Conservation (phyloP, 2,888 invertebrate species). For the Stenodema calcarata region DNA sequence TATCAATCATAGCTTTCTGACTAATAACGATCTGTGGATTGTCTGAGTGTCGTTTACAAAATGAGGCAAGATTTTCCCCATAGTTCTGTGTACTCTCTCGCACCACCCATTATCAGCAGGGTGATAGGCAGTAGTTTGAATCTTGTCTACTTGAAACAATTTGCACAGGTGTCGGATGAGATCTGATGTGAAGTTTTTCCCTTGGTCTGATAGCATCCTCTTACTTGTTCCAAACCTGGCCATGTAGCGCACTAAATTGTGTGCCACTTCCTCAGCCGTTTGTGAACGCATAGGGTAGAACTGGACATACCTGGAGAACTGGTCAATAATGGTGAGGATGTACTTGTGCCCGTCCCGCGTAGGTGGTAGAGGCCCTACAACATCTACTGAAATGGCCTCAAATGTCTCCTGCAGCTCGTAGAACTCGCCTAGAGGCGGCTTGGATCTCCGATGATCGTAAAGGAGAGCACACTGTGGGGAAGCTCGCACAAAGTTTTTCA, state of each 20-base stretch:
- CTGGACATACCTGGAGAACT: not conserved
- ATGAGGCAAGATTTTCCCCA: too few species aligned
- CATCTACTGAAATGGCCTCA: not conserved
- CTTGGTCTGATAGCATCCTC: not conserved
- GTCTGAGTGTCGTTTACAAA: too few species aligned
- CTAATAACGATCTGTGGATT: too few species aligned
- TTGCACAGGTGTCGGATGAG: not conserved
- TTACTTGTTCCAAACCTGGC: not conserved
- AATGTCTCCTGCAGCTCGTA: not conserved
- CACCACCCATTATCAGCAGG: too few species aligned
- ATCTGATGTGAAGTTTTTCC: too few species aligned
- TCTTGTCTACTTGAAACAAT: not conserved
- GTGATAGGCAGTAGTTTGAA: too few species aligned
- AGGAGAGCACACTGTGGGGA: not conserved
- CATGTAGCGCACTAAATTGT: not conserved
- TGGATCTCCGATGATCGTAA: not conserved
- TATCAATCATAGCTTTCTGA: conserved; percentile 27
- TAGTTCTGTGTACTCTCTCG: too few species aligned
- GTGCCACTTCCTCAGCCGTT: not conserved
- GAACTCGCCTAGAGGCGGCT: not conserved
- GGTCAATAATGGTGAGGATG: not conserved
- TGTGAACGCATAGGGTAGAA: not conserved
- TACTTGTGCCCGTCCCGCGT: not conserved
- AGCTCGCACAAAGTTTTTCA: too few species aligned
- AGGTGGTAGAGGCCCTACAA: not conserved